Evolutionary conservation across 2,113 vertebrate genomes (phyloP).

Genomic region (Tupaia tana): DNA sequence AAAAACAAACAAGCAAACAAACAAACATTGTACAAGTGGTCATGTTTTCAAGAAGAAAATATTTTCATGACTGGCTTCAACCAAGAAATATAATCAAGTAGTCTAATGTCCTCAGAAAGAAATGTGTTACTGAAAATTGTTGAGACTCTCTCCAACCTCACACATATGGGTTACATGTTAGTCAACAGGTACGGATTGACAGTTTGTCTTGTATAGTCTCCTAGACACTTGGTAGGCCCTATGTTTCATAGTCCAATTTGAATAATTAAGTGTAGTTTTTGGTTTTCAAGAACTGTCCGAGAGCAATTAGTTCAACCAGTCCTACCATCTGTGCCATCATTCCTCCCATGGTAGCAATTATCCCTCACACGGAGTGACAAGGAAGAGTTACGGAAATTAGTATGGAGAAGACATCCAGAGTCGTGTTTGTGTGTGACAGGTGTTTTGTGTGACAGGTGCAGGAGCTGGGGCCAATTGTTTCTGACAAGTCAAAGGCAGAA

Average conservation of each 20-base stretch:
- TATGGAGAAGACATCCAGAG: background rate
- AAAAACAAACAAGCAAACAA: no score
- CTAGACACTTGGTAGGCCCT: background rate
- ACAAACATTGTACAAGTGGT: background rate
- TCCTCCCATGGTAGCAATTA: background rate
- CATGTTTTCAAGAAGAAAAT: background rate
- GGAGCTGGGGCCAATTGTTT: background rate
- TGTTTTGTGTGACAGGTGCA: background rate
- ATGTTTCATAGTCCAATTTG: background rate
- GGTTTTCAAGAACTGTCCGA: background rate
- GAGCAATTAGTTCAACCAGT: background rate
- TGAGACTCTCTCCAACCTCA: fast-evolving
- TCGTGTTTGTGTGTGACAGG: background rate
- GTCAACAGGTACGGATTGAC: no score
- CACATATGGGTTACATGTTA: background rate
- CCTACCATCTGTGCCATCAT: background rate
- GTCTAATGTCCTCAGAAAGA: background rate
- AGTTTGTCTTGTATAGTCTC: background rate
- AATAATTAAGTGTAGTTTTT: background rate
- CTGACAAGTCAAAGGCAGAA: background rate
- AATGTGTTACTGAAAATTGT: background rate
- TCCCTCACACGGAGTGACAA: background rate
- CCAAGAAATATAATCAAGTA: background rate
- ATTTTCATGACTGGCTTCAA: background rate
- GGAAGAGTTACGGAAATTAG: background rate